Evolutionary conservation across 2,797 vertebrate species (phyloP), one percentile per base, ranked within the genome.

Genomic region (Hozukius guyotensis): DNA sequence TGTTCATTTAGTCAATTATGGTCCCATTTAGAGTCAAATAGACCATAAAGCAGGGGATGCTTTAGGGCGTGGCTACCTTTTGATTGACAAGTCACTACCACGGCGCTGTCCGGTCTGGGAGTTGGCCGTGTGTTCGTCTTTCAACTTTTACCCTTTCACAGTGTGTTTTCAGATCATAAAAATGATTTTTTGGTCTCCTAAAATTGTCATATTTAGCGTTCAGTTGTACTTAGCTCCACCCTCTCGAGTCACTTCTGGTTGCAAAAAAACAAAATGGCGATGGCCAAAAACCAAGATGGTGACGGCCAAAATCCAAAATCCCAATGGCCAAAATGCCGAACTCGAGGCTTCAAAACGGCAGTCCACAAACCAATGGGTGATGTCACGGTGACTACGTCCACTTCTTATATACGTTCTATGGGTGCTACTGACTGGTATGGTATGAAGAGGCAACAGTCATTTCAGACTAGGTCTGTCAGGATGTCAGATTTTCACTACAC

Each of bases 121-220:
- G 49, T 20, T 52, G 20, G 8, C 46, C 16, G 0, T 49, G 18
- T 49, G 20, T 49, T 49, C 0, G 8, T 49, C 16, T 49, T 49
- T 20, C 7, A 49, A 49, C 0, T 49, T 49, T 49, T 8, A 52
- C 49, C 49, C 0, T n/a, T n/a, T 52, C 49, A 52, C 49, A 20
- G 20, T 49, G 38, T 42, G 38, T 18, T 46, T 46, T 46, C 42
- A 18, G 16, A 8, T 18, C 42, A 46, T 46, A 6, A 16, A 16
- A 32, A 2, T 32, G 0, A 32, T 8, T 32, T 46, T 18, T 46
- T 46, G 16, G 42, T 46, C 16, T 0, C 0, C 0, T 10, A 0
- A n/a, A 52, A 52, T 0, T 10, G 20, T n/a, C 20, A 10, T n/a
- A 52, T 52, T 52, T 8, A 52, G 18, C 3, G 4, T 18, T 52